Evolutionary conservation across 2,888 invertebrate species (phyloP), one percentile per base, ranked within the genome.

Genomic region (Drosophila borealis): DNA sequence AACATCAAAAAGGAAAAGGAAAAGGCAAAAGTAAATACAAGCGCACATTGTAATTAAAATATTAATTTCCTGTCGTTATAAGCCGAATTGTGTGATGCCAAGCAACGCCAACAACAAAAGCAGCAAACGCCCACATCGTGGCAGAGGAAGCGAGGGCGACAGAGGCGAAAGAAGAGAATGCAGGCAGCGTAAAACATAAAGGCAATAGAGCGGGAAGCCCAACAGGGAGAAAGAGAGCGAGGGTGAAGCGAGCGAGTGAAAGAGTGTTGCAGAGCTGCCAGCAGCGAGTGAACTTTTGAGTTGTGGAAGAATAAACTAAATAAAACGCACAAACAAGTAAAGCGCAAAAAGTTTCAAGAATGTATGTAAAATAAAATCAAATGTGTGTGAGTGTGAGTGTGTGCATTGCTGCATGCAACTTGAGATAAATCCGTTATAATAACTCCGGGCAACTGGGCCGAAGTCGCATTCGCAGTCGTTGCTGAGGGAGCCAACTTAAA

Each of bases 381-480:
- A 76, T 81, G 57, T 80, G 61, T 68, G 65, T 68, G 57, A 48
- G 46, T 65, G 53, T 69, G 51, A 21, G 1, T 45, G 11, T 63
- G 61, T 63, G 51, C 33, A 53, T 36, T 60, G 51, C 56, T 56
- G 62, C 68, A 67, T 81, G 83, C 80, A 84, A 84, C 83, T 80
- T 89, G 81, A 84, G 88, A 87, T 84, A 84, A 84, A 87, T 84
- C 83, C 83, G 88, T 89, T 84, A 87, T 78, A 88, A 83, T 88
- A 84, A 83, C 72, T 82, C 78, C 74, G 67, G 69, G 70, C 83
- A 83, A 82, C 77, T 85, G 67, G 74, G 74, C 74, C 67, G 67
- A 25, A 53, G 68, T 66, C 45, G 56, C 42, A 57, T 56, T 51
- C 37, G 2, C 49, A 41, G 45, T 5, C 46, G 17, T 10, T 48